Evolutionary conservation across 2,888 invertebrate genomes (phyloP).

Genomic region (Euclidia mi): DNA sequence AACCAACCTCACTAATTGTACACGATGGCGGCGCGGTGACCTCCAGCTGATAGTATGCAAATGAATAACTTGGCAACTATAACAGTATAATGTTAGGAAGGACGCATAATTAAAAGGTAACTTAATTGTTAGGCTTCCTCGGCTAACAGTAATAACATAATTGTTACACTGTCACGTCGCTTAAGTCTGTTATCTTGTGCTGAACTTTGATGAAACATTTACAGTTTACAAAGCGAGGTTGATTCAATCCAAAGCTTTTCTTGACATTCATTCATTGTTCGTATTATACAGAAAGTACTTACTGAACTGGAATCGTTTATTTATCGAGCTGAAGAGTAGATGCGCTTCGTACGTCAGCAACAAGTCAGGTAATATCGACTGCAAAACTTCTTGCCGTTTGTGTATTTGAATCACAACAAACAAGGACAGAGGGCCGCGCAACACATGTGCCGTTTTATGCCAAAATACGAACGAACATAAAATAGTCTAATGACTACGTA

Average conservation of each 20-base stretch:
- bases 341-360: too few species aligned
- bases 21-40: slow-evolving; percentile 44
- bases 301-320: too few species aligned
- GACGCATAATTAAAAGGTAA: slow-evolving; percentile 47
- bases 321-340: too few species aligned
- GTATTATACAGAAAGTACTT: too few species aligned
- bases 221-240: too few species aligned
- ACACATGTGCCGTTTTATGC: slow-evolving; percentile 9
- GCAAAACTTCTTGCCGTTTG: neutral
- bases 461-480: slow-evolving; percentile 17
- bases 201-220: too few species aligned
- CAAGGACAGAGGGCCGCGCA: neutral
- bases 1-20: slow-evolving; percentile 52
- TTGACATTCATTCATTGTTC: too few species aligned
- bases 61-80: slow-evolving; percentile 47
- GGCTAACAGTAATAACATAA: slow-evolving; percentile 34
- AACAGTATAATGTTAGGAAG: slow-evolving; percentile 37
- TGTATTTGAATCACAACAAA: neutral
- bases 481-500: slow-evolving; percentile 27
- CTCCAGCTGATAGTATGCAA: slow-evolving; percentile 54
- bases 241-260: too few species aligned
- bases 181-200: too few species aligned
- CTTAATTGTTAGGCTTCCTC: slow-evolving; percentile 37
- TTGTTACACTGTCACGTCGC: slow-evolving; percentile 25
- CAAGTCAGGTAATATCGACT: neutral